Base-by-base conservation (phyloP, 2,113 vertebrate species). In the Carlito syrichta region DNA sequence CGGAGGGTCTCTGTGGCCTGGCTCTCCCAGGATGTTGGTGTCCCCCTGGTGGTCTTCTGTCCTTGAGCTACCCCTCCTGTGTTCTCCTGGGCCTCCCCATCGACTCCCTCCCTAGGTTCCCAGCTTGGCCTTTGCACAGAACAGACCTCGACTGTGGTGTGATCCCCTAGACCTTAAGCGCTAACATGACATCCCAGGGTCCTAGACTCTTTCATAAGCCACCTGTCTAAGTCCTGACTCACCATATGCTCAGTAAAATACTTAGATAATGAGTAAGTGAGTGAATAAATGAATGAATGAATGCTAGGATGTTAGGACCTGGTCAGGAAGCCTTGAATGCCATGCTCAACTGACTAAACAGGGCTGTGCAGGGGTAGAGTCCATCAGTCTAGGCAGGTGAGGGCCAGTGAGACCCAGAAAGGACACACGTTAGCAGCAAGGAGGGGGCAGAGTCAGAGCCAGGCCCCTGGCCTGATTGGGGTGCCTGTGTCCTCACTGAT, bases 401-500 rank as follows among this genome's bases (percentile, higher is more conserved):
- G 9, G 43, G 56, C 11, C 43, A 2, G 11, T 7, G 27, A 73
- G 38, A 43, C 27, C 68, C 38, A 12, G 19, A 48, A 40, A 73
- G n/a, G 10, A 14, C 4, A 4, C 50, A 32, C 9, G 50, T 56
- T 10, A 9, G 8, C 68, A 27, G 38, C 27, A 43, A 13, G 27
- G 12, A 40, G 27, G n/a, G 40, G 52, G 19, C 30, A 38, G 76
- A n/a, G 68, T 7, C 22, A 27, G 38, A 73, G 23, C n/a, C n/a
- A n/a, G n/a, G n/a, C n/a, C n/a, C n/a, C n/a, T n/a, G n/a, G n/a
- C n/a, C n/a, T n/a, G n/a, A n/a, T n/a, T n/a, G n/a, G n/a, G n/a
- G n/a, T n/a, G n/a, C n/a, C n/a, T n/a, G n/a, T n/a, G n/a, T n/a
- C 1, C 8, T 2, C 3, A 10, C 20, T 43, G 52, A 38, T 0